phyloP scores from a whole-genome alignment of 2,888 invertebrate genomes.

The Drosophila niveifrons region DNA sequence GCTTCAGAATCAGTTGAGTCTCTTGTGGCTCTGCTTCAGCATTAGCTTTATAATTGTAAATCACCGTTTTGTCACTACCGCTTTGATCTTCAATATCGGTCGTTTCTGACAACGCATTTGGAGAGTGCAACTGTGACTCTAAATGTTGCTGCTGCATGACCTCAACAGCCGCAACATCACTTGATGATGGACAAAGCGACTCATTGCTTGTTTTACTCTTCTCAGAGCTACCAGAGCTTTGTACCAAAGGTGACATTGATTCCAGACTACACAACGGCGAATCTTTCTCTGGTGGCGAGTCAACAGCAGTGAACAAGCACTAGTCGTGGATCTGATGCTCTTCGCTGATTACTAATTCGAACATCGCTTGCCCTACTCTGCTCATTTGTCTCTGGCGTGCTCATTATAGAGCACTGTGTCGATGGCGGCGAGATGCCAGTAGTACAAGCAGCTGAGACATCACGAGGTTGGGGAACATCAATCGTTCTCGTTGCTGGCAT shows the following conservation, averaged over 20 bases:
- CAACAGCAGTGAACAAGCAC: neutral
- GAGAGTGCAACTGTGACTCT: neutral
- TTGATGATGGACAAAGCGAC: no score
- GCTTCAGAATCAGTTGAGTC: no score
- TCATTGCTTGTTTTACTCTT: neutral
- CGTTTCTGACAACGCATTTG: neutral
- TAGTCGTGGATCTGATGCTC: no score
- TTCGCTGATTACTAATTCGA: no score
- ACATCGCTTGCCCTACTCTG: no score
- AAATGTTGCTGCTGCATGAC: neutral
- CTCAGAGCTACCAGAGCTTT: neutral
- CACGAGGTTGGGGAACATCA: neutral
- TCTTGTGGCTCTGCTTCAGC: no score
- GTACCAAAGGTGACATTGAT: neutral
- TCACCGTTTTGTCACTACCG: neutral
- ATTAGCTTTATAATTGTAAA: neutral
- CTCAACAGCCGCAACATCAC: neutral
- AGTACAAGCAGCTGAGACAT: neutral
- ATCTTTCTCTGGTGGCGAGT: neutral
- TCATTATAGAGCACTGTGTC: neutral
- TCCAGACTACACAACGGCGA: neutral
- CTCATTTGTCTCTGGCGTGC: neutral
- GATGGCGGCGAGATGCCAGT: neutral
- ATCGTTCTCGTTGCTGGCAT: neutral
- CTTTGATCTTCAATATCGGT: neutral